phyloP scores from a whole-genome alignment of 1,140 invertebrate genomes.

The Orius insidiosus region DNA sequence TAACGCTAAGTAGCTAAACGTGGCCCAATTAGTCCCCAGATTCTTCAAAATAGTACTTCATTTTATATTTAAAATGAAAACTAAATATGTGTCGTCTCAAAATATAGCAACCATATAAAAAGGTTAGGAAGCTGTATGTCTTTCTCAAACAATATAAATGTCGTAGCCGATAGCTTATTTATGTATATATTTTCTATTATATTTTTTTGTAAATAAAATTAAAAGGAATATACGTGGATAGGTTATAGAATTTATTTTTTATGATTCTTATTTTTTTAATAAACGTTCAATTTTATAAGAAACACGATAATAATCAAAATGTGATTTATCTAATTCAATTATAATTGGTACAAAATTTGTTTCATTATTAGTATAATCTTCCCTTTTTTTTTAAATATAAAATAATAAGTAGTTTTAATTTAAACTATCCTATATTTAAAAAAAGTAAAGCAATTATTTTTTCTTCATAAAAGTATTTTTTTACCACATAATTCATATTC shows the following conservation, averaged over 20 bases:
- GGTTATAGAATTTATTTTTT: constrained; percentile 12
- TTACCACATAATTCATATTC: constrained; percentile 1
- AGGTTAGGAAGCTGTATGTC: constrained; percentile 7
- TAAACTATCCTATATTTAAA: too few species aligned
- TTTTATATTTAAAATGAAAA: too few species aligned
- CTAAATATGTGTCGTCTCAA: too few species aligned
- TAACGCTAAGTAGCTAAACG: too few species aligned
- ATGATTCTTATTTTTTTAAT: constrained; percentile 4
- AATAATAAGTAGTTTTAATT: too few species aligned
- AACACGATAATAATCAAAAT: too few species aligned
- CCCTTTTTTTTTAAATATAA: too few species aligned
- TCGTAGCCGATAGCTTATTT: constrained; percentile 8
- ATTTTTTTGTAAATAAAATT: constrained; percentile 5
- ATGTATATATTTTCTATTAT: constrained; percentile 9
- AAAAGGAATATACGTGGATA: constrained; percentile 12
- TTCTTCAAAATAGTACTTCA: too few species aligned
- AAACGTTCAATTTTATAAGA: not conserved
- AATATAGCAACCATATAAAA: constrained; percentile 6
- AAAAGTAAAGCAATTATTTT: too few species aligned
- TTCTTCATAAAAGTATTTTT: too few species aligned
- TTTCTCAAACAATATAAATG: constrained; percentile 10
- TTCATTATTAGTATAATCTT: not conserved
- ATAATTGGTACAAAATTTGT: not conserved
- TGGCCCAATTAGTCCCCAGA: too few species aligned
- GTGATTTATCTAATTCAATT: too few species aligned